Base-by-base conservation (phyloP, 2,797 vertebrate species). In the Myripristis jacobus region DNA sequence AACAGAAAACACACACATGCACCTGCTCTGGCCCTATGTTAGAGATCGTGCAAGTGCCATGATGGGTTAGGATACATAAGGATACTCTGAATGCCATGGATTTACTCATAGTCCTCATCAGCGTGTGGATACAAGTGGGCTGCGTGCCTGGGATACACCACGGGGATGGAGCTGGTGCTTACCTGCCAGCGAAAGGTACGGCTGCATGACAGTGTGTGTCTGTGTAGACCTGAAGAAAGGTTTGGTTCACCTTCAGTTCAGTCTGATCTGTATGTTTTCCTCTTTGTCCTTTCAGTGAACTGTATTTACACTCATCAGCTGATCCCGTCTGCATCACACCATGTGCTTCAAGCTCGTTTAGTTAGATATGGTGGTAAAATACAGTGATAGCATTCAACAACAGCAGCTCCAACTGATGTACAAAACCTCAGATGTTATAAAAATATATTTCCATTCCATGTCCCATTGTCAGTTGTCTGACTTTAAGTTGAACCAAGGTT, bases 161-260 rank as follows among this genome's bases (percentile, higher is more conserved):
- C 38, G 43, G 36, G 27, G 12, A 71, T 60, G 76, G 59, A 62
- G 18, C 31, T 16, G 31, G 54, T 36, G 61, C 41, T 83, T 77
- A 65, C 1, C 80, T 95, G 73, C 91, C 93, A 68, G 80, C 86
- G 71, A 86, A 95, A 94, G 95, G 96, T 96, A 95, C 24, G 90
- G 46, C 16, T 31, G 38, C 5, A 19, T 7, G 6, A 34, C 47
- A 0, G 1, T 16, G 67, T 16, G 67, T 21, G 3, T 38, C 13
- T 38, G 66, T 64, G 2, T 5, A 56, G 34, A 16, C 3, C 6
- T 75, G 21, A 52, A 36, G 27, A 56, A 29, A 1, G 22, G 46
- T 73, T 80, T 81, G 8, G 58, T 63, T 16, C 15, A 11, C 16
- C 43, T 56, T 61, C 0, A 31, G 21, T 60, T 59, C 5, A 34